phyloP scores from a whole-genome alignment of 1,140 invertebrate genomes.

The Eciton burchellii region DNA sequence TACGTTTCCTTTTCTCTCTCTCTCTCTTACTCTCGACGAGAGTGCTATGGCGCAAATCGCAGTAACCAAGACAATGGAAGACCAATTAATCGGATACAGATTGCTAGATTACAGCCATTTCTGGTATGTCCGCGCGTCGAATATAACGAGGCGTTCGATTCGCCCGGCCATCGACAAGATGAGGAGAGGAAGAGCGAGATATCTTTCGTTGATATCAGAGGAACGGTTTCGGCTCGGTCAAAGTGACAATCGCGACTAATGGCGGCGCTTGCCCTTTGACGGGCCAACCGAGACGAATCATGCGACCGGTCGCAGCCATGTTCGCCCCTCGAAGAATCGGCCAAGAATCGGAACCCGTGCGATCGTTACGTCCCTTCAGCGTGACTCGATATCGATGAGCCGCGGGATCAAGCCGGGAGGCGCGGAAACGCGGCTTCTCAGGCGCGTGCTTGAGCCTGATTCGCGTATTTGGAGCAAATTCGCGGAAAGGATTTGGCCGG shows the following conservation, averaged over 20 bases:
- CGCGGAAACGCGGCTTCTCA: no score
- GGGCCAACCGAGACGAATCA: constrained; percentile 39
- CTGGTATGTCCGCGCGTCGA: constrained; percentile 48
- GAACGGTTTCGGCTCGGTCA: not conserved
- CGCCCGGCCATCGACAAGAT: not conserved
- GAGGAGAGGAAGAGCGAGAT: not conserved
- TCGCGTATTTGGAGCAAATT: no score
- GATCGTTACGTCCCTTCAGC: not conserved
- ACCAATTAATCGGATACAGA: constrained; percentile 78
- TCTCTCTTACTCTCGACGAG: not conserved
- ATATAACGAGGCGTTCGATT: constrained; percentile 70
- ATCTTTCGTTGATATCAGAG: constrained; percentile 1
- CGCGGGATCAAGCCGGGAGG: no score
- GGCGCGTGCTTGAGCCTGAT: no score
- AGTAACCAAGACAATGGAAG: constrained; percentile 72
- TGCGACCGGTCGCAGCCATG: not conserved
- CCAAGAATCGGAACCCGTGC: constrained; percentile 36
- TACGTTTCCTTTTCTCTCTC: not conserved
- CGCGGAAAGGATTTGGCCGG: no score
- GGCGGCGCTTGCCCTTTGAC: constrained; percentile 40
- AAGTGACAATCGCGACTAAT: constrained; percentile 36
- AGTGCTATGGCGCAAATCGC: constrained; percentile 26
- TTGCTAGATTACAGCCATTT: constrained; percentile 73
- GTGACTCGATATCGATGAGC: no score
- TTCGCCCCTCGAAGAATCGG: constrained; percentile 19